Conservation (phyloP, 2,888 invertebrate species). For the Drosophila colorata region DNA sequence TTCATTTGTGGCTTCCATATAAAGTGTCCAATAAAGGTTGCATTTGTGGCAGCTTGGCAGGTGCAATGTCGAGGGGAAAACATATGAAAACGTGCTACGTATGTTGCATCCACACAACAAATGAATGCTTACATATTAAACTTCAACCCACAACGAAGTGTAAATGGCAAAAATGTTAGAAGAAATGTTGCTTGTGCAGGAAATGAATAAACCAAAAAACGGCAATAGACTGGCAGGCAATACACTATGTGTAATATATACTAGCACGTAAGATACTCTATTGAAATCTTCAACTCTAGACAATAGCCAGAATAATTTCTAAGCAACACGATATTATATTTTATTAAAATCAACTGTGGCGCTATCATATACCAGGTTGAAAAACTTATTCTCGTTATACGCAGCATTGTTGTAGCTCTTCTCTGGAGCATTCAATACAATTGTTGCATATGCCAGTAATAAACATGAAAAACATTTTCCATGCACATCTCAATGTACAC, state of each 20-base stretch:
- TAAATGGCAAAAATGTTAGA: conserved; percentile 17
- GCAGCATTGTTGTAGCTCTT: conserved; percentile 18
- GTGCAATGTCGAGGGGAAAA: conserved; percentile 39
- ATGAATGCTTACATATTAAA: conserved; percentile 33
- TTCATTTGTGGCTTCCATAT: conserved; percentile 47
- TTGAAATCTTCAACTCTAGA: background rate
- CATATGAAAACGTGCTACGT: conserved; percentile 9
- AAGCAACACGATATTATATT: conserved; percentile 10
- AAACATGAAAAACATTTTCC: conserved; percentile 34
- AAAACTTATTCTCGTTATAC: conserved; percentile 7
- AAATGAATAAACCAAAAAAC: conserved; percentile 2
- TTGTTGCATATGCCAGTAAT: conserved; percentile 38
- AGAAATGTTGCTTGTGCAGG: conserved; percentile 2
- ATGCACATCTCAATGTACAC: conserved; percentile 18
- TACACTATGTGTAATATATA: background rate
- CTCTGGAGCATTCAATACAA: conserved; percentile 32
- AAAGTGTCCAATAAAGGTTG: conserved; percentile 70
- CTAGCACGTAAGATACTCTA: background rate
- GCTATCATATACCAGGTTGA: conserved; percentile 4
- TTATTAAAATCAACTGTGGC: conserved; percentile 28
- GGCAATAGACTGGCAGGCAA: background rate
- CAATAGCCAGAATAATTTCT: background rate
- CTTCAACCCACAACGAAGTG: conserved; percentile 22
- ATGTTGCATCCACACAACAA: conserved; percentile 35
- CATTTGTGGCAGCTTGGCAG: conserved; percentile 14